Evolutionary conservation across 2,113 vertebrate genomes (phyloP), one percentile per base, ranked within the genome.

Genomic region (Actenoides hombroni): DNA sequence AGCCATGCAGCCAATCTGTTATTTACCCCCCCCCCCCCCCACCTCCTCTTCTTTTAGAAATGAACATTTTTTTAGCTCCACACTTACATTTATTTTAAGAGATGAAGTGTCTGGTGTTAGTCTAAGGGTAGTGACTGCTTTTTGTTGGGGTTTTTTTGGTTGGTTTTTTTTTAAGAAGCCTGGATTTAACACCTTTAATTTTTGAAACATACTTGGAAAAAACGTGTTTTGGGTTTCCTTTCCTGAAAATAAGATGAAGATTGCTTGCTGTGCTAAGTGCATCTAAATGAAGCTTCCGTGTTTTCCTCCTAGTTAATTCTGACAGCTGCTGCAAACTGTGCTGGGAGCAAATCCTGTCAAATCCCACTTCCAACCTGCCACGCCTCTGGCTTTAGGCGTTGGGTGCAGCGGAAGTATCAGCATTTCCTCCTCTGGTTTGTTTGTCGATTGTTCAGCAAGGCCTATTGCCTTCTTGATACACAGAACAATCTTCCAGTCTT

Each of bases 311-410:
- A 16, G 42, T 64, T 86, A 37, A 18, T 88, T 83, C 42, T 60
- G 60, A 74, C 21, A 88, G 57, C 51, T 78, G 54, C 71, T 75
- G 48, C 40, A 64, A 60, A 59, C 37, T 63, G 14, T 60, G 37
- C 26, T 68, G 33, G 37, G 44, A 39, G 5, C n/a, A 76, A 63
- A n/a, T 71, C 67, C 46, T 51, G 9, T 71, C 24, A 74, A 90
- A 64, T 83, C 12, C 5, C 6, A 25, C 40, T 88, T 85, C 24
- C 28, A 75, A 0, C 12, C 9, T 0, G 1, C 13, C 28, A 12
- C 3, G 4, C 20, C 56, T 33, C 56, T 93, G 73, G 24, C 39
- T 65, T 92, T 37, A 78, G 64, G 21, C 56, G 26, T 17, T 70
- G 42, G 7, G 3, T 80, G 26, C 42, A 85, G 37, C 11, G 35